Base-by-base conservation (phyloP, 2,888 invertebrate species). In the Cephus nigrinus region DNA sequence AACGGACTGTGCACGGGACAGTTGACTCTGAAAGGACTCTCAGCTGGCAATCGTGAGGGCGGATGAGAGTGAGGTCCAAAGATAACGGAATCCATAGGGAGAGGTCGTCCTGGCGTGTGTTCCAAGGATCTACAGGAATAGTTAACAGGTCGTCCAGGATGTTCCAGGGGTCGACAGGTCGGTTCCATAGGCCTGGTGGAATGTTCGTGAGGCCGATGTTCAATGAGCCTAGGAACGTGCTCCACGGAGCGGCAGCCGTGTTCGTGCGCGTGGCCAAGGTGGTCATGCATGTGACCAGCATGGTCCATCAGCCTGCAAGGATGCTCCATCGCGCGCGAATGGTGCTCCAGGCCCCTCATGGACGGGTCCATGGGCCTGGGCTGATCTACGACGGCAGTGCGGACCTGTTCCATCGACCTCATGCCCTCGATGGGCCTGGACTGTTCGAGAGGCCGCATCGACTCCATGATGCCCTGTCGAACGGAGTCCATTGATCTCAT, bases 1-100 rank as follows among this genome's bases (percentile, higher is more conserved):
- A 95, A 95, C 35, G 96, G 95, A 88, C 95, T 95, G 92, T 96
- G 96, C 88, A 96, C 95, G 74, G 96, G 96, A 88, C 96, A 96
- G 88, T 94, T 93, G 89, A 92, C 90, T 87, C 92, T 92, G 89
- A 91, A 93, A 80, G 90, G 92, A 84, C 89, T 92, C 92, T 93
- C 92, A 90, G 92, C 88, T 88, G 92, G 86, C 90, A 89, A 86
- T 86, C 92, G 91, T 91, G 92, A 87, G 90, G 93, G 90, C 91
- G 92, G 88, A 92, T 94, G 92, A 88, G 93, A 90, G 93, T 91
- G 92, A 68, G 91, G 88, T 40, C 89, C 91, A 87, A 92, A 90
- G 83, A 92, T 91, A 90, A 92, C 90, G 88, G 93, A 90, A 89
- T 93, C 92, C 88, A 90, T 92, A 86, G 90, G 92, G 87, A 90